A percentile compares a stretch with the other conserved stretches of the same genome.
These are phyloP conservation scores for Hymenopus coronatus DNA, from an alignment of 2,888 invertebrate species.

Conservation along the genomic window DNA sequence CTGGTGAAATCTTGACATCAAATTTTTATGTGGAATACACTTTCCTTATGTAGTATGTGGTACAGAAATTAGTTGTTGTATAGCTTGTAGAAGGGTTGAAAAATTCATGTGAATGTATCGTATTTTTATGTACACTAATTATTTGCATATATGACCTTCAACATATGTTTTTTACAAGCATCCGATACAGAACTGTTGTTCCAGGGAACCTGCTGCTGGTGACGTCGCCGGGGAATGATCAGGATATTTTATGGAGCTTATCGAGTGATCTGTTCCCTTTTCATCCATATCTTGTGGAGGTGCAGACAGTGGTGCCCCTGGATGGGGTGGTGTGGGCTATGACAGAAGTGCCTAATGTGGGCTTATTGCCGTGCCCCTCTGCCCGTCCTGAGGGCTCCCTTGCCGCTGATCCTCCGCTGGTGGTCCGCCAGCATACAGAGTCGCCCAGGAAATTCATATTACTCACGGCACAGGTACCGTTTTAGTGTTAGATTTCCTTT, in stretches of 20 bases:
- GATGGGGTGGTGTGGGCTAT: slow-evolving; percentile 90
- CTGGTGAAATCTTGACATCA: too few species aligned
- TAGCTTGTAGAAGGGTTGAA: too few species aligned
- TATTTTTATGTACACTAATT: too few species aligned
- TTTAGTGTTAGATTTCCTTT: too few species aligned
- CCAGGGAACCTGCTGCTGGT: slow-evolving; percentile 69
- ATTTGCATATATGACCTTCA: too few species aligned
- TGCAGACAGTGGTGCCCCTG: slow-evolving; percentile 71
- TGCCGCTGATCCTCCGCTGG: slow-evolving; percentile 57
- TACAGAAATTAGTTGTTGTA: too few species aligned
- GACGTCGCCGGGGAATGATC: slow-evolving; percentile 64
- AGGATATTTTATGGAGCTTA: slow-evolving; percentile 74
- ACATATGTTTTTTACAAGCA: too few species aligned
- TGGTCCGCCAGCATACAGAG: slow-evolving; percentile 70
- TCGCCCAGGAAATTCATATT: slow-evolving; percentile 76
- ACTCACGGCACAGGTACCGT: slow-evolving; percentile 72
- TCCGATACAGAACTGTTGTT: not conserved
- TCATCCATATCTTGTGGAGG: slow-evolving; percentile 62
- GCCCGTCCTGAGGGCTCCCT: not conserved
- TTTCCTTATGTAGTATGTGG: too few species aligned
- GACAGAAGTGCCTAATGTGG: slow-evolving; percentile 59
- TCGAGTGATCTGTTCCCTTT: slow-evolving; percentile 73
- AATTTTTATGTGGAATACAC: too few species aligned
- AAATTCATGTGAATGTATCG: too few species aligned
- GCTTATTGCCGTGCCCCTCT: slow-evolving; percentile 44